phyloP scores from a whole-genome alignment of 2,888 invertebrate genomes.

The Sphaerophoria rueppellii region DNA sequence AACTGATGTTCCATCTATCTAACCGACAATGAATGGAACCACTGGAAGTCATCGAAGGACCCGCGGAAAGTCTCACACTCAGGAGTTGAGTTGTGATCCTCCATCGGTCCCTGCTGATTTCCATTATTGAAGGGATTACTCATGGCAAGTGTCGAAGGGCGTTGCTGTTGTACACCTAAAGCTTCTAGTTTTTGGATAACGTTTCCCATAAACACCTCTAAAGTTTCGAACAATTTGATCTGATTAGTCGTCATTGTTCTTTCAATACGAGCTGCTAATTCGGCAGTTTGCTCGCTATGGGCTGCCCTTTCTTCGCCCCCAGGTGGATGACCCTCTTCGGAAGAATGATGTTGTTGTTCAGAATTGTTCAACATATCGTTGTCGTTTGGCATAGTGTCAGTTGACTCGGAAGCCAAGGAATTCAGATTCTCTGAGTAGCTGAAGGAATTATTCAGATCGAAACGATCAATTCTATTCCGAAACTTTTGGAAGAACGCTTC shows the following conservation, averaged over 20 bases:
- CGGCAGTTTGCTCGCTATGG: no score
- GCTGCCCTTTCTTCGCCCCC: not conserved
- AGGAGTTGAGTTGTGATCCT: not conserved
- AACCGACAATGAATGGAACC: not conserved
- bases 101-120: not conserved
- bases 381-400: not conserved
- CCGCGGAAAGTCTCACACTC: not conserved
- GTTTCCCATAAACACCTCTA: no score
- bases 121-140: no score
- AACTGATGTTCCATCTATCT: not conserved
- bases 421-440: not conserved
- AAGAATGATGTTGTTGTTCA: not conserved
- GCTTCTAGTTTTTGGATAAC: no score
- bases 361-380: not conserved
- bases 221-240: no score
- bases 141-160: no score
- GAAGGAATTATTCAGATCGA: not conserved
- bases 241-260: no score
- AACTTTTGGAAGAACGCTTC: not conserved
- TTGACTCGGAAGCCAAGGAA: not conserved
- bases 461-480: not conserved
- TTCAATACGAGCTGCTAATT: no score
- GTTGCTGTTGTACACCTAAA: no score
- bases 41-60: not conserved
- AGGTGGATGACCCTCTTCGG: not conserved